phyloP scores from a whole-genome alignment of 2,797 vertebrate species.

The Macropus fuliginosus region DNA sequence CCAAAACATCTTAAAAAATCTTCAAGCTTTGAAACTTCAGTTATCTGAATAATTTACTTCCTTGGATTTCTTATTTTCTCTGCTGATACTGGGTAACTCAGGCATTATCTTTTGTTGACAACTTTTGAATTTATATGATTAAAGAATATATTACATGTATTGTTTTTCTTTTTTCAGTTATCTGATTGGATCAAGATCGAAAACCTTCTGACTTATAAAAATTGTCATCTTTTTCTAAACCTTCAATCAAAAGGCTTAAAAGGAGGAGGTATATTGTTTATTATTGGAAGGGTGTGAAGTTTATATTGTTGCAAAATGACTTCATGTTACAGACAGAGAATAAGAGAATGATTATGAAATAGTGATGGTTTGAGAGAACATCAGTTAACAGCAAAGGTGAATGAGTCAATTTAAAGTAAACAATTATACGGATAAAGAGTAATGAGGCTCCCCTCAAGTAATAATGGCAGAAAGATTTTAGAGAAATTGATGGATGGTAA shows the following conservation, averaged over 20 bases:
- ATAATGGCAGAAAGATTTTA: neutral
- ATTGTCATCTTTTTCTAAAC: conserved; percentile 89
- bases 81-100: conserved; percentile 2
- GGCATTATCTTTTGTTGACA: conserved; percentile 22
- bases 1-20: conserved; percentile 20
- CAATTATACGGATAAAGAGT: neutral
- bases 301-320: conserved; percentile 29
- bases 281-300: neutral
- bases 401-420: neutral
- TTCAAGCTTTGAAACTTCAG: conserved; percentile 4
- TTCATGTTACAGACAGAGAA: conserved; percentile 37
- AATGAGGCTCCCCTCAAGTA: neutral
- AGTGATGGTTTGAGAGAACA: neutral
- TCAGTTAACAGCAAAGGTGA: neutral
- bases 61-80: conserved; percentile 29
- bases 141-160: conserved; percentile 6
- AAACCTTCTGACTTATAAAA: conserved; percentile 87
- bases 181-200: conserved; percentile 87
- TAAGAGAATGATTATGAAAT: neutral
- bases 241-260: conserved; percentile 93
- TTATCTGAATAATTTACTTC: conserved; percentile 40
- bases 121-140: conserved; percentile 33
- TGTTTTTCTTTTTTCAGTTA: conserved; percentile 86
- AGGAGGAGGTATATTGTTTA: conserved; percentile 92
- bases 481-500: neutral